phyloP scores from a whole-genome alignment of 2,113 vertebrate species.

The Syrmaticus mikado region DNA sequence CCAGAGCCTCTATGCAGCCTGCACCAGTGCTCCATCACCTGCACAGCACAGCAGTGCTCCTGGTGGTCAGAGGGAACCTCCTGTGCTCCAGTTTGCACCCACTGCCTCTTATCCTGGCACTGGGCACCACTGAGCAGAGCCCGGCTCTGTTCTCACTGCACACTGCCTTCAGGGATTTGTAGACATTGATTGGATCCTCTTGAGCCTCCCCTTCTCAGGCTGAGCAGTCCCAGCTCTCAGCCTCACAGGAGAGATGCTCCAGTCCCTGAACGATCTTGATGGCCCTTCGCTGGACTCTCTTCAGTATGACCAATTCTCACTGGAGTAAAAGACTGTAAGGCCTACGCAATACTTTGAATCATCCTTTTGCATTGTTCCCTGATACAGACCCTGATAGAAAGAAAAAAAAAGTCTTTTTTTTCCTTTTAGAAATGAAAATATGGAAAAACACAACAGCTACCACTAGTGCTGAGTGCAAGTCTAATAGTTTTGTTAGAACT shows the following conservation, averaged over 20 bases:
- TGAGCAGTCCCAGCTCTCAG: not conserved
- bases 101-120: not conserved
- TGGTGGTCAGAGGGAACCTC: not conserved
- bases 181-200: not conserved
- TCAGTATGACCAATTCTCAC: not conserved
- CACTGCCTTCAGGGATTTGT: not conserved
- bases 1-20: not conserved
- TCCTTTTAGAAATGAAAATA: not conserved
- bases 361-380: not conserved
- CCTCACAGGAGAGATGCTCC: not conserved
- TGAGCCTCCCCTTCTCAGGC: not conserved
- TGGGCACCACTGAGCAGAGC: not conserved
- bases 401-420: not conserved
- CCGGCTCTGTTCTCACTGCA: not conserved
- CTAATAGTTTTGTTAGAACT: not conserved
- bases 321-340: not conserved
- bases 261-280: not conserved
- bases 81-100: not conserved
- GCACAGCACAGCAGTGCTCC: not conserved
- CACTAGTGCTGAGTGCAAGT: not conserved
- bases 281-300: not conserved
- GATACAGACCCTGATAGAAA: rapidly evolving
- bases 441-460: not conserved
- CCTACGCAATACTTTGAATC: not conserved
- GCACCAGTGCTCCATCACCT: not conserved